Evolutionary conservation across 2,113 vertebrate genomes (phyloP), one percentile per base, ranked within the genome.

Genomic region (Tiliqua scincoides): DNA sequence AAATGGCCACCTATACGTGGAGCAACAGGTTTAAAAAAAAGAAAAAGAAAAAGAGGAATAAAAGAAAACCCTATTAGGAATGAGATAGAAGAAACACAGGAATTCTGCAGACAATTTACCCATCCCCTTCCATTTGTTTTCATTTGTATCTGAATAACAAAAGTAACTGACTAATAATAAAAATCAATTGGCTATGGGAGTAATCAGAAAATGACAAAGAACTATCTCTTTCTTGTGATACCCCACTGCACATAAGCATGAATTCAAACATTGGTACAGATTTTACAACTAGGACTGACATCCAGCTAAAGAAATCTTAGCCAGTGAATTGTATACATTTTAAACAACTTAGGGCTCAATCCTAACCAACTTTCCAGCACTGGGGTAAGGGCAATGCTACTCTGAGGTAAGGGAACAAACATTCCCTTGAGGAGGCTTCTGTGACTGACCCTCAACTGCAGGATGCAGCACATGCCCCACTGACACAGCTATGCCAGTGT

Each of bases 1-100:
- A 98, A 98, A 94, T 98, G 97, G 37, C 98, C 96, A 83, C 98
- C 98, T 98, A 93, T 15, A 89, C 92, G 68, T 94, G 70, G 87
- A 68, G 95, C 67, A 91, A 94, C 54, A 95, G 43, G 43, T 48
- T n/a, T n/a, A n/a, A n/a, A 74, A 94, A 61, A 85, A 3, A 87
- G 43, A 25, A 48, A 82, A 59, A 89, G 35, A 21, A 17, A 57
- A 12, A 54, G 52, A 54, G 52, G 12, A 54, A 72, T 25, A 30
- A 68, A 86, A 59, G 57, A 67, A 1, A 27, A 62, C 52, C 59
- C 5, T 75, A 15, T 84, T 67, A 86, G 77, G 25, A 73, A 73
- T 0, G 32, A 73, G 27, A 11, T 6, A 20, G 67, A 63, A 65
- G 15, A 81, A 81, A 62, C 27, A 30, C 61, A 61, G 35, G 15